Evolutionary conservation across 2,797 vertebrate genomes (phyloP), one percentile per base, ranked within the genome.

Genomic region (Tragelaphus eurycerus): DNA sequence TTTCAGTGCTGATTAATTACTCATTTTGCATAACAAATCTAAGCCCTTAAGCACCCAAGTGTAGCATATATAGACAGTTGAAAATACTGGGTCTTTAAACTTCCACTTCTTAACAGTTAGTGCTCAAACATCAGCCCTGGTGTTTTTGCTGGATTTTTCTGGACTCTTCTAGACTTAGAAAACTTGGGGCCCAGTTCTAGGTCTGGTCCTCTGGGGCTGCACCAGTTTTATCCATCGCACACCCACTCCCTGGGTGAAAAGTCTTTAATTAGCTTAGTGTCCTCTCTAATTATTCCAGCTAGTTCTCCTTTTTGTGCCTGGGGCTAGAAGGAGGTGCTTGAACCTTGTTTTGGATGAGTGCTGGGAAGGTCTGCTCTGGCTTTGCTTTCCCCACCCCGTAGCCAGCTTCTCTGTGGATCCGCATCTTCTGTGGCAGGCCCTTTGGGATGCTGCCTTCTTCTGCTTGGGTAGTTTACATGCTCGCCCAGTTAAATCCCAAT

Each of bases 201-300:
- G 96, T 86, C 97, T 97, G 97, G 67, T 97, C 96, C 93, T 97
- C 38, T 97, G 98, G 96, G 97, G n/a, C 67, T 92, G 85, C 31
- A 90, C 84, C 85, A 87, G 87, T 95, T 98, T 98, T 97, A 97
- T 92, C 89, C 90, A 85, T 94, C 67, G 86, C 79, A 54, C 29
- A 86, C 43, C 86, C 81, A 55, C 87, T 97, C 95, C 94, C 92
- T 10, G 1, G 62, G 87, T 96, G 96, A 96, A 92, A 95, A 94
- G 71, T 87, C 95, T 96, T 97, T 97, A 98, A 97, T 98, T 98
- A 98, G 97, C 93, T 96, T 95, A 74, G 76, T 92, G 95, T 95
- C 90, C 85, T 96, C 48, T 94, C 95, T 97, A 93, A 97, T 98
- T 96, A 97, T 98, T 95, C 87, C 89, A 92, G 21, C 55, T 78